Percentiles rank a stretch among this genome's conserved stretches.
Evolutionary conservation across 2,113 vertebrate genomes (phyloP).

Genomic region (Rhinoderma darwinii): DNA sequence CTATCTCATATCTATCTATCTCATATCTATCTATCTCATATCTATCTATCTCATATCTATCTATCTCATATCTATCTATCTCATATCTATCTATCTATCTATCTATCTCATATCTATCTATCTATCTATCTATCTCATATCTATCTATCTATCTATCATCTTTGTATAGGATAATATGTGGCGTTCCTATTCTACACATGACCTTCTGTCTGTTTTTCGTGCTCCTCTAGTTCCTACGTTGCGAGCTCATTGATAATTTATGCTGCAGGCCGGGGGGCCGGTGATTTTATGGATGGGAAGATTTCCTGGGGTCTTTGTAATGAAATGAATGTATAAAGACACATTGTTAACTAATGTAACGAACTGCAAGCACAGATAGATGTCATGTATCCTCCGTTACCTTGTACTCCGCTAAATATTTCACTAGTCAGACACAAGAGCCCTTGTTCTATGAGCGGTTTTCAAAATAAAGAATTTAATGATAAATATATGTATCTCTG

Average conservation of each 20-base stretch:
- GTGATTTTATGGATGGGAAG: conserved; percentile 4
- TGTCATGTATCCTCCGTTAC: neutral
- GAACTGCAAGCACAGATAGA: neutral
- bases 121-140: neutral
- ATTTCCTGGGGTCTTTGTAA: conserved; percentile 27
- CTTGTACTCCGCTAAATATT: conserved; percentile 2
- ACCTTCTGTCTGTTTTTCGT: conserved; percentile 7
- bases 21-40: no score
- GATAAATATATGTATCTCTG: no score
- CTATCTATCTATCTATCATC: neutral
- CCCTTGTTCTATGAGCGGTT: neutral
- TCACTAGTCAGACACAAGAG: neutral
- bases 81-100: neutral
- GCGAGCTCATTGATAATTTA: conserved; percentile 28
- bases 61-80: conserved; percentile 12
- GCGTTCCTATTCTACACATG: neutral
- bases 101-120: neutral
- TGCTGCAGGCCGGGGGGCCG: neutral
- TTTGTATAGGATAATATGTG: neutral
- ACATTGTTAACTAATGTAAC: conserved; percentile 1
- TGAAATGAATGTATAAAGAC: conserved; percentile 15
- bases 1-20: no score
- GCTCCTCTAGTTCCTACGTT: neutral
- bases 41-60: no score
- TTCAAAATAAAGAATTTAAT: neutral